phyloP scores from a whole-genome alignment of 2,113 vertebrate species.

The Siphamia tubifer region DNA sequence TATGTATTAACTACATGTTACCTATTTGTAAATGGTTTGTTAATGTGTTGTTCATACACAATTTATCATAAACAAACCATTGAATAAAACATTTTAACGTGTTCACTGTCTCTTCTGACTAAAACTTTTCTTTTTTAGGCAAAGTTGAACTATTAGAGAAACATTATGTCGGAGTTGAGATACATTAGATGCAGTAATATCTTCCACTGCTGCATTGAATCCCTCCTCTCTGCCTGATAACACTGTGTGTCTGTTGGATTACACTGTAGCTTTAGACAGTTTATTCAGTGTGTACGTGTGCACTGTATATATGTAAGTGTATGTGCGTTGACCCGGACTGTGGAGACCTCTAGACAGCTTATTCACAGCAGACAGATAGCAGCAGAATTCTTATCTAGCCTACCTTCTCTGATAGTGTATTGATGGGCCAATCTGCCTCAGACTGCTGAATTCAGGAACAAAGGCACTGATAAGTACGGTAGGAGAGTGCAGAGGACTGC shows the following conservation, averaged over 20 bases:
- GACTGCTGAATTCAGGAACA: slow-evolving; percentile 72
- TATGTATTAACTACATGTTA: too few relatives aligned
- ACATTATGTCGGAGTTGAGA: slow-evolving; percentile 52
- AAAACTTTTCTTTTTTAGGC: slow-evolving; percentile 46
- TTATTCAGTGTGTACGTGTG: slow-evolving; percentile 35
- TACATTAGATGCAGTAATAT: slow-evolving; percentile 58
- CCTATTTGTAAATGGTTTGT: too few relatives aligned
- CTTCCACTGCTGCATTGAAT: slow-evolving; percentile 44
- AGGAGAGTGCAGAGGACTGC: slow-evolving; percentile 35
- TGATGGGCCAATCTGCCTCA: slow-evolving; percentile 72
- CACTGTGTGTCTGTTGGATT: slow-evolving; percentile 28
- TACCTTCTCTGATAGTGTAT: slow-evolving; percentile 73
- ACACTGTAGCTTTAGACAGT: slow-evolving; percentile 29
- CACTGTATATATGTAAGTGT: slow-evolving; percentile 32
- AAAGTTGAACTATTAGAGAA: slow-evolving; percentile 43
- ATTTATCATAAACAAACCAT: too few relatives aligned
- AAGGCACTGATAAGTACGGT: slow-evolving; percentile 61
- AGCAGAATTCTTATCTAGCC: slow-evolving; percentile 67
- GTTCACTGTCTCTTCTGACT: not conserved
- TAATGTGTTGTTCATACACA: too few relatives aligned
- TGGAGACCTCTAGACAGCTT: slow-evolving; percentile 70
- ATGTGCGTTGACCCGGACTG: slow-evolving; percentile 43
- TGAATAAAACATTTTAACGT: too few relatives aligned
- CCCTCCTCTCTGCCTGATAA: slow-evolving; percentile 51
- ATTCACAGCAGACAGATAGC: slow-evolving; percentile 72